Percentiles rank a stretch among this genome's conserved stretches.
phyloP scores from a whole-genome alignment of 2,888 invertebrate species.

The Amphimallon solstitiale region DNA sequence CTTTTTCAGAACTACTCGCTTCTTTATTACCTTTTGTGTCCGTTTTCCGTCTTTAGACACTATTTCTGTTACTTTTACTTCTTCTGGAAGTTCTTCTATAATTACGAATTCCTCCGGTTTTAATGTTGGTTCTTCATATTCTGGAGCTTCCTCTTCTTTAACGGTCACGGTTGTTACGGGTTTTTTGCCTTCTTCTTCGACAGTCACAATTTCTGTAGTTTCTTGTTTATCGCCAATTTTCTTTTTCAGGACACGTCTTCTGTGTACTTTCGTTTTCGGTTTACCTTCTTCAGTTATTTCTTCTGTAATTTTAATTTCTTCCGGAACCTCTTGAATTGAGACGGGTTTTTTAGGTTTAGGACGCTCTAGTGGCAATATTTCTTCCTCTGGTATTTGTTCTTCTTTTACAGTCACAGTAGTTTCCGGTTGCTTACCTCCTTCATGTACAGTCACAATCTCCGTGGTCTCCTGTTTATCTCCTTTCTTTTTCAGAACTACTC shows the following conservation, averaged over 20 bases:
- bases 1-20: slow-evolving; percentile 51
- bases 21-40: slow-evolving; percentile 49
- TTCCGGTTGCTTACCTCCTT: slow-evolving; percentile 61
- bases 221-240: slow-evolving; percentile 57
- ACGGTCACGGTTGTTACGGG: slow-evolving; percentile 46
- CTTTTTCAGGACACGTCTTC: slow-evolving; percentile 62
- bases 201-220: slow-evolving; percentile 57
- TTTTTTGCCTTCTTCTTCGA: slow-evolving; percentile 53
- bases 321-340: slow-evolving; percentile 44
- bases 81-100: slow-evolving; percentile 51
- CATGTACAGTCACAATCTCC: slow-evolving; percentile 62
- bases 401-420: slow-evolving; percentile 55
- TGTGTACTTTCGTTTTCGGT: slow-evolving; percentile 50
- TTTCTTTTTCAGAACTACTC: slow-evolving; percentile 61
- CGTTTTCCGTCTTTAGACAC: slow-evolving; percentile 42
- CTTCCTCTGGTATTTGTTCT: slow-evolving; percentile 46
- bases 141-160: slow-evolving; percentile 47
- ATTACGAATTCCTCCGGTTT: slow-evolving; percentile 46
- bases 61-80: slow-evolving; percentile 47
- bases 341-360: slow-evolving; percentile 28
- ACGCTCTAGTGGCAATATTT: slow-evolving; percentile 42
- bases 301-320: slow-evolving; percentile 40
- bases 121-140: slow-evolving; percentile 41
- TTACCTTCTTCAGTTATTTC: slow-evolving; percentile 48
- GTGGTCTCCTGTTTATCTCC: slow-evolving; percentile 62